Conservation (phyloP, 2,113 vertebrate genomes). For the Ophthalmolycus amberensis region DNA sequence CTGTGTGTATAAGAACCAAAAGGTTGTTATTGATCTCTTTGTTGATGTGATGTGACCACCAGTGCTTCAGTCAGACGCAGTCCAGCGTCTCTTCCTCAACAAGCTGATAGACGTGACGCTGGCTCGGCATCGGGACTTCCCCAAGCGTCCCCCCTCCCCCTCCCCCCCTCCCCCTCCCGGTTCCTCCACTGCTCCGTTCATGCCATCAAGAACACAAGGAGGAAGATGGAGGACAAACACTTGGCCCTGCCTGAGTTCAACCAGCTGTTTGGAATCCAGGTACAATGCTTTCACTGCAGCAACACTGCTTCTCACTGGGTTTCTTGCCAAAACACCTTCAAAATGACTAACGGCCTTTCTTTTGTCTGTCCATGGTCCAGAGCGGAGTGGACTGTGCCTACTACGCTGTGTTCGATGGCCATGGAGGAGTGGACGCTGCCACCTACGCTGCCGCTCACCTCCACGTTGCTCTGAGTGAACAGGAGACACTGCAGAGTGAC, state of each 20-base stretch:
- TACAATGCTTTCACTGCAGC: conserved; percentile 43
- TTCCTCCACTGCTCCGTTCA: conserved; percentile 84
- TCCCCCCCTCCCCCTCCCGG: background rate
- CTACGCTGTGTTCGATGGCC: conserved; percentile 95
- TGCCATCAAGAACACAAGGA: conserved; percentile 91
- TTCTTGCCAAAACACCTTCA: background rate
- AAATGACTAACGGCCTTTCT: background rate
- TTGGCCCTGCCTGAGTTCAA: conserved; percentile 88
- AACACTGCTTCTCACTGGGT: background rate
- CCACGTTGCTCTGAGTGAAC: conserved; percentile 85
- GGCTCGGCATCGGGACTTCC: conserved; percentile 81
- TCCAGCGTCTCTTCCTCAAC: conserved; percentile 87
- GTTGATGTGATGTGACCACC: background rate
- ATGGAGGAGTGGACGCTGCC: conserved; percentile 93
- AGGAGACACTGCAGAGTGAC: conserved; percentile 81
- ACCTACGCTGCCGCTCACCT: conserved; percentile 89
- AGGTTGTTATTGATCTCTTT: background rate
- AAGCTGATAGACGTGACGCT: conserved; percentile 83
- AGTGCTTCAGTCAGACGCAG: conserved; percentile 85
- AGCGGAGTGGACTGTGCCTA: conserved; percentile 86
- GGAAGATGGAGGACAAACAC: conserved; percentile 97
- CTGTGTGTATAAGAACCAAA: background rate
- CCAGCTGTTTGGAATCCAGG: conserved; percentile 88
- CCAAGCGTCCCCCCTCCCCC: conserved; percentile 12
- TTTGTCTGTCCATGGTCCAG: conserved; percentile 64